These are phyloP conservation scores for Danio tinwini DNA, from an alignment of 2,797 vertebrate genomes.

Conservation along the genomic window DNA sequence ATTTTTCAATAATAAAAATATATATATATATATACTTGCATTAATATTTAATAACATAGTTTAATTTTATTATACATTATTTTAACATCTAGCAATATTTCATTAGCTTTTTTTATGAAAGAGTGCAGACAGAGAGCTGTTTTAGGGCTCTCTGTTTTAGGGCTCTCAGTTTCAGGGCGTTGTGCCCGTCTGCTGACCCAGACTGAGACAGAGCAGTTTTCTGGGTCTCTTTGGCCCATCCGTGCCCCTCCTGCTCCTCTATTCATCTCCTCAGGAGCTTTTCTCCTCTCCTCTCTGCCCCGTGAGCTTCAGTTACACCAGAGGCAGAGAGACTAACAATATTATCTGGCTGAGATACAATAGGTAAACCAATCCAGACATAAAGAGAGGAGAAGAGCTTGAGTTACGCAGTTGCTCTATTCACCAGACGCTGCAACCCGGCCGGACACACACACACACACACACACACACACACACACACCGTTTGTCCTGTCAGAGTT, in stretches of 20 bases:
- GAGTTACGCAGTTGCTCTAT: slow-evolving; percentile 47
- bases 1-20: no score
- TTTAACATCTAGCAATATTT: no score
- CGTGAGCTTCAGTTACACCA: slow-evolving; percentile 58
- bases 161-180: slow-evolving; percentile 35
- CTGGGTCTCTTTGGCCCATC: slow-evolving; percentile 43
- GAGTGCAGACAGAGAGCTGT: slow-evolving; percentile 3
- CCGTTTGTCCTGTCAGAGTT: not conserved
- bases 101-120: no score
- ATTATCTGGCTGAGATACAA: slow-evolving; percentile 61
- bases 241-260: slow-evolving; percentile 38
- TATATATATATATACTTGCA: no score
- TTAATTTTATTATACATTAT: no score
- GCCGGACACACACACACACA: slow-evolving; percentile 13
- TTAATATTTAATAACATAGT: no score
- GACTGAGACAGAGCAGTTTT: slow-evolving; percentile 45
- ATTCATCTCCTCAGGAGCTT: slow-evolving; percentile 32
- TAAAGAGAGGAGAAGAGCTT: slow-evolving; percentile 47
- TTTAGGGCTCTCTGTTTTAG: slow-evolving; percentile 39
- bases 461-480: slow-evolving; percentile 22
- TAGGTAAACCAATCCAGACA: slow-evolving; percentile 58
- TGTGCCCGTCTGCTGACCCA: slow-evolving; percentile 48
- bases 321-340: slow-evolving; percentile 50
- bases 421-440: slow-evolving; percentile 24
- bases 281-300: slow-evolving; percentile 42